Evolutionary conservation across 2,113 vertebrate species (phyloP).

Genomic region (Dicentrarchus labrax): DNA sequence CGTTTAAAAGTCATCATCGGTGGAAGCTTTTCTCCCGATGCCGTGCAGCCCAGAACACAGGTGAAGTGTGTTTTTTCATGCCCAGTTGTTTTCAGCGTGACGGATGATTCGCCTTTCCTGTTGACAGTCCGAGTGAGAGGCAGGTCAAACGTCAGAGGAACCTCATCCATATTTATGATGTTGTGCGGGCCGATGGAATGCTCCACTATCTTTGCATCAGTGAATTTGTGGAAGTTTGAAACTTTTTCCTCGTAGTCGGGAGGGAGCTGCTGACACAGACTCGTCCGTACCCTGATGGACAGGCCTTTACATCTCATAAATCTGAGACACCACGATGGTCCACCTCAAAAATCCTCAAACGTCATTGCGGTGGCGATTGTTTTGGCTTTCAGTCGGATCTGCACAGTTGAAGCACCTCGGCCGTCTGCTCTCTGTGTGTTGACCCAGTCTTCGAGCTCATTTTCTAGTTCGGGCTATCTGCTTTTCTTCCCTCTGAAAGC

Average conservation of each 20-base stretch:
- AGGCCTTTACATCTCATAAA: conserved; percentile 31
- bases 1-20: conserved; percentile 60
- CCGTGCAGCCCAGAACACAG: conserved; percentile 42
- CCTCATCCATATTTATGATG: conserved; percentile 53
- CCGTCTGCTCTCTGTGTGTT: conserved; percentile 23
- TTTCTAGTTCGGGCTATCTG: background rate
- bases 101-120: conserved; percentile 34
- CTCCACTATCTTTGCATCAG: too few species aligned
- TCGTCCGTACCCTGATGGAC: conserved; percentile 35
- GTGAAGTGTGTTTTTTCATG: conserved; percentile 51
- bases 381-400: conserved; percentile 38
- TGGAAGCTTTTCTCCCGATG: conserved; percentile 55
- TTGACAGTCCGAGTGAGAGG: conserved; percentile 54
- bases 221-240: too few species aligned
- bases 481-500: too few species aligned
- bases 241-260: conserved; percentile 10
- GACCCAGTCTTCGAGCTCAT: background rate
- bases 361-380: conserved; percentile 15
- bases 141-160: conserved; percentile 52
- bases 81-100: conserved; percentile 53
- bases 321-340: conserved; percentile 37
- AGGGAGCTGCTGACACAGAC: conserved; percentile 47
- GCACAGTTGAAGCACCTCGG: conserved; percentile 27
- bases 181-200: conserved; percentile 1
- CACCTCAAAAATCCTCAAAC: conserved; percentile 18